Evolutionary conservation across 1,140 invertebrate genomes (phyloP).

Genomic region (Helicoverpa zea): DNA sequence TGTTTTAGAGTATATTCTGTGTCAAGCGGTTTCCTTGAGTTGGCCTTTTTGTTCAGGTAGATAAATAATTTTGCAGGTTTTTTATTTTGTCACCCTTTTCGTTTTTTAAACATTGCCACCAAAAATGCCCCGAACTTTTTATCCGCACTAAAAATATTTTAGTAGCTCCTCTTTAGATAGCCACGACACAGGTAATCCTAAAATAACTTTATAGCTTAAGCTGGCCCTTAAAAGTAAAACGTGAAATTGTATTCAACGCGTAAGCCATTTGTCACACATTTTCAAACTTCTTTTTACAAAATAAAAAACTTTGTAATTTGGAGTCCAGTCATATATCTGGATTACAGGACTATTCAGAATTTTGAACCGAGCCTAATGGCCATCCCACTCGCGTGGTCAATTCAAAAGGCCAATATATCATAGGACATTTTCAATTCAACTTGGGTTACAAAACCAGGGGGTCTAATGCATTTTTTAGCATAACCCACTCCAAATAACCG

Average conservation of each 20-base stretch:
- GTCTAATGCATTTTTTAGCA: constrained; percentile 75
- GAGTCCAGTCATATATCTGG: constrained; percentile 48
- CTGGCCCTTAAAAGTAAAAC: constrained; percentile 10
- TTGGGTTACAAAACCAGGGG: constrained; percentile 61
- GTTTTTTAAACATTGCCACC: background rate
- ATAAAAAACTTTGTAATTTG: constrained; percentile 29
- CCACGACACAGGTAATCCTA: constrained; percentile 23
- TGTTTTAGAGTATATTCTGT: background rate
- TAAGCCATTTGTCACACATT: constrained; percentile 13
- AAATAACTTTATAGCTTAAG: constrained; percentile 32
- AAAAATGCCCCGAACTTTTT: background rate
- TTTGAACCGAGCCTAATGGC: constrained; percentile 50
- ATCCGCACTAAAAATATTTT: constrained; percentile 4
- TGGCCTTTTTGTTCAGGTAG: too few species aligned
- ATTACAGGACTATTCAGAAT: constrained; percentile 45
- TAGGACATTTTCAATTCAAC: constrained; percentile 63
- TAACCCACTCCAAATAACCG: constrained; percentile 84
- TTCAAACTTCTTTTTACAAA: background rate
- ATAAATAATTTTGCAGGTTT: too few species aligned
- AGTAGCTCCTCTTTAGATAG: background rate
- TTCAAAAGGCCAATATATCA: constrained; percentile 65
- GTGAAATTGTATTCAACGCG: constrained; percentile 18
- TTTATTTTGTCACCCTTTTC: too few species aligned
- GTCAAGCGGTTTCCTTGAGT: background rate
- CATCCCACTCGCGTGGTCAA: constrained; percentile 26